Evolutionary conservation across 2,113 vertebrate genomes (phyloP), one percentile per base, ranked within the genome.

Genomic region (Chaenogobius annularis): DNA sequence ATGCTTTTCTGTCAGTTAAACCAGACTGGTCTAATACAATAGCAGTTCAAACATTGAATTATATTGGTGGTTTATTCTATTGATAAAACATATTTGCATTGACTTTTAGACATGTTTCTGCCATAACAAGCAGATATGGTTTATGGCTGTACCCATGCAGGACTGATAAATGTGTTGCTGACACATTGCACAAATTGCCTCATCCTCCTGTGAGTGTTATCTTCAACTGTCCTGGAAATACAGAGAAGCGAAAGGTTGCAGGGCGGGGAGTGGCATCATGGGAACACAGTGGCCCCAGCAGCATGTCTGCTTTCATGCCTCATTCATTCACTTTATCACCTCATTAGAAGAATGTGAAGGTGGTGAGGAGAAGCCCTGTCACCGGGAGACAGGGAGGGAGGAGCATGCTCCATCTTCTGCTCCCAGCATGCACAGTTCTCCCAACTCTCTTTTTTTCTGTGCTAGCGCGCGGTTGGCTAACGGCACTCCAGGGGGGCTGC

Each of bases 281-380:
- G 87, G 87, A 89, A 70, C 79, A 78, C 68, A 55, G 69, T 66
- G 84, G 87, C 85, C 83, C 86, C 82, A 71, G 84, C 84, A 88
- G 89, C 89, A 80, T 83, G 85, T 87, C 87, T 87, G 73, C 81
- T 90, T 90, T 85, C 89, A 91, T 90, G 89, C 84, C 86, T 90
- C 91, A 90, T 90, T 89, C 91, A 83, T 91, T 91, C 87, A 89
- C 87, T 91, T 92, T 85, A 92, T 90, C 90, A 90, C 89, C 91
- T 90, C 90, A 90, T 92, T 90, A 92, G 85, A 86, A 35, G 81
- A 85, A 91, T 73, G 89, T 78, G 89, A 80, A 86, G 87, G 90
- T 89, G 80, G 81, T 72, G 77, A 81, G 79, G 81, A 89, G 81
- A 87, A 79, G 81, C 70, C 86, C 76, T 84, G 87, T 90, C 85